These are phyloP conservation scores for Addax nasomaculatus DNA, from an alignment of 2,113 vertebrate genomes.

Conservation along the genomic window DNA sequence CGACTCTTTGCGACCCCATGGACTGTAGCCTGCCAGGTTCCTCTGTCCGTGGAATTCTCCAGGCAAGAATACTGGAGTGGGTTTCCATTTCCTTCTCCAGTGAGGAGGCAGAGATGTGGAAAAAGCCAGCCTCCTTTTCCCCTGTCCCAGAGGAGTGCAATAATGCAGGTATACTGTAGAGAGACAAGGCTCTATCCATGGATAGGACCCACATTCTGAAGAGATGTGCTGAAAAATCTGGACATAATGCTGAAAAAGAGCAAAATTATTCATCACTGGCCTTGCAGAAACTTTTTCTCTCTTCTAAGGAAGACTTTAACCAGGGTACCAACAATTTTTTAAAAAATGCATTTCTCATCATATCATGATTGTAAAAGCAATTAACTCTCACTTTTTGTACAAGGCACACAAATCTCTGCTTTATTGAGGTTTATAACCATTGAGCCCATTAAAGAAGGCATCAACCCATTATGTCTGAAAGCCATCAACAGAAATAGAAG, in stretches of 20 bases:
- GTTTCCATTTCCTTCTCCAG: background rate
- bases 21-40: background rate
- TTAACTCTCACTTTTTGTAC: background rate
- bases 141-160: background rate
- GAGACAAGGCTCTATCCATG: accelerated
- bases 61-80: background rate
- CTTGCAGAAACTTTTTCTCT: background rate
- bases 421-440: background rate
- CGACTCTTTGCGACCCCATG: accelerated
- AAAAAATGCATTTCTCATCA: background rate
- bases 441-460: background rate
- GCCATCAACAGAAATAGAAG: background rate
- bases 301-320: background rate
- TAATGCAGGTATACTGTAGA: background rate
- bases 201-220: background rate
- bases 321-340: background rate
- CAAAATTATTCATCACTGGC: background rate
- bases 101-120: background rate
- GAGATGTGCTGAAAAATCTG: background rate
- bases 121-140: background rate
- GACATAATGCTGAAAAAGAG: background rate
- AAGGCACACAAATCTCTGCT: background rate
- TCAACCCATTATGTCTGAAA: background rate
- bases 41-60: background rate
- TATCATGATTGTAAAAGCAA: background rate